Base-by-base conservation (phyloP, 2,888 invertebrate genomes). In the Ennomos fuscantarius region DNA sequence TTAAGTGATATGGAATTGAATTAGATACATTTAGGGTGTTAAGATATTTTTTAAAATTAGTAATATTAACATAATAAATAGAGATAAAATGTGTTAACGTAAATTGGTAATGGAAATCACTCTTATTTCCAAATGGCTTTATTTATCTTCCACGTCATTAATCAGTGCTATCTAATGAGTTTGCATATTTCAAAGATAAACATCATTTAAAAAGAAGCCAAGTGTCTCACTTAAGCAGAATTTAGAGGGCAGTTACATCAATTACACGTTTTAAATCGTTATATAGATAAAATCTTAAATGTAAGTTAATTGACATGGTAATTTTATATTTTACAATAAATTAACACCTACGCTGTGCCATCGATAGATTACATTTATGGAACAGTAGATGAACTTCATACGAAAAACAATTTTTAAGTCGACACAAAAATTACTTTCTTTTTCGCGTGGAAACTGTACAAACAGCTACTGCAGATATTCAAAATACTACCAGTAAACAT, bases 311-410 rank as follows among this genome's bases (percentile, higher is more conserved):
- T 63, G 63, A 73, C 70, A 63, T 63, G 67, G 66, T 69, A 70
- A 64, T 65, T 74, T 49, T 56, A 66, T 67, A 70, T 73, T 76
- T 76, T 72, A 72, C 68, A 73, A 74, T 76, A 77, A 73, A 73
- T 68, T 68, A 68, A 72, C 76, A 68, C 78, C 78, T 74, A 76
- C 76, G 66, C 70, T 24, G 40, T 54, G 12, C 53, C 12, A 40
- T 44, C 55, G 50, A 52, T 55, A 49, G 15, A 46, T 55, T 42
- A 57, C 9, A 41, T 45, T 49, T 37, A 39, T 43, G 45, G 32
- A 54, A 9, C 50, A 37, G 57, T 60, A 56, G 40, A 49, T 36
- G 34, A 42, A 48, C 34, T 57, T 37, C 33, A 11, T 36, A 50
- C 24, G 5, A 6, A 6, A 24, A 24, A 3, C 6, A 6, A 24